Conservation (phyloP, 2,113 vertebrate genomes). For the Indicator maculatus region DNA sequence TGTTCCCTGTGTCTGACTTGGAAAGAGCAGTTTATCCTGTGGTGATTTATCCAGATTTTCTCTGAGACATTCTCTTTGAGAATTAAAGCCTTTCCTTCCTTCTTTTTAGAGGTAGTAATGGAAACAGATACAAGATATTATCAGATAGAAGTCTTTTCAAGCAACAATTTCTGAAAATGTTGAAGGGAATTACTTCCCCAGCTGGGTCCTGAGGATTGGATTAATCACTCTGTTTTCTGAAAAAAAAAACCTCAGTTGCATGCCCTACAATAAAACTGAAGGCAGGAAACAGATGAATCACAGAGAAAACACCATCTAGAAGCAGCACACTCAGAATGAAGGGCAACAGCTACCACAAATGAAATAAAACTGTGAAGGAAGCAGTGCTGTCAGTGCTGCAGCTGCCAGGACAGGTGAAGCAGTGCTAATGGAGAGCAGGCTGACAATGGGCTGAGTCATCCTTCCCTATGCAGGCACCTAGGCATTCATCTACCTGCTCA, state of each 20-base stretch:
- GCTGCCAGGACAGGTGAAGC: background rate
- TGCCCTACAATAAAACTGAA: background rate
- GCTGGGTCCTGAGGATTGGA: background rate
- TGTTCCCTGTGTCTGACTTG: background rate
- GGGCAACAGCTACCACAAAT: background rate
- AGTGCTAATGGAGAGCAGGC: background rate
- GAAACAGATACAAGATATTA: background rate
- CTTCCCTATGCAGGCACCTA: background rate
- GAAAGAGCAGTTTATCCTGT: background rate
- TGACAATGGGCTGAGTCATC: background rate
- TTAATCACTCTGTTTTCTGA: background rate
- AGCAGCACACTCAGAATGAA: background rate
- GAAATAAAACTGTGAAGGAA: background rate
- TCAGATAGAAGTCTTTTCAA: slow-evolving; percentile 12
- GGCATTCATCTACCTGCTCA: background rate
- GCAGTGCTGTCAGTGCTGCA: background rate
- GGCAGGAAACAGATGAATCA: background rate
- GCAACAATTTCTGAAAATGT: background rate
- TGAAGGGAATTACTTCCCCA: background rate
- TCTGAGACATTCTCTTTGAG: background rate
- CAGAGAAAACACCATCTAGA: background rate
- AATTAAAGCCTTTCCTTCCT: background rate
- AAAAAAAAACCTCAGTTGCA: background rate
- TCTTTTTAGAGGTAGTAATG: background rate
- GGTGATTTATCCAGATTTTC: background rate